Evolutionary conservation across 1,140 invertebrate genomes (phyloP), one percentile per base, ranked within the genome.

Genomic region (Plodia interpunctella): DNA sequence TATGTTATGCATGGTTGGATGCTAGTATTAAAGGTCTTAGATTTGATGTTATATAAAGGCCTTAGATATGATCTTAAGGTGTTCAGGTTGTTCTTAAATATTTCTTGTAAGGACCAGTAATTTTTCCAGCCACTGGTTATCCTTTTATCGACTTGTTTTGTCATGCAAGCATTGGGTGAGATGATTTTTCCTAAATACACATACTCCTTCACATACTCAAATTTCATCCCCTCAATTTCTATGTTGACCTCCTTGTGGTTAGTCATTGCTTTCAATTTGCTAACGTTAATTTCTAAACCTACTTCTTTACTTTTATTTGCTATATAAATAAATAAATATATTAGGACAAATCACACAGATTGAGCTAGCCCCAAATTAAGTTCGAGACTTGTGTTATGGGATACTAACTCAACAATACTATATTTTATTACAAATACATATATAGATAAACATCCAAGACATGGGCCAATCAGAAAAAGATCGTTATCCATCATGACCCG

Each of bases 161-260:
- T 4, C 51, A 17, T 53, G 19, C 13, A 49, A 3, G 25, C 32
- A 10, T 20, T 53, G 4, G 49, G 50, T 1, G 32, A 59, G 11
- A 49, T 58, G 18, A 69, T 62, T 69, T 63, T 61, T 21, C 67
- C 64, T 15, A 70, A 17, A 49, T 72, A 70, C 2, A 72, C 60
- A 19, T 70, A 67, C 20, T 55, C 51, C 11, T 67, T 60, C 5
- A 59, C 51, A 49, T 66, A 73, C 13, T 62, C 15, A 5, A 73
- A 32, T 28, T 56, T 60, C 9, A 19, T 18, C 10, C 58, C 21
- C 11, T 65, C 19, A 3, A 67, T 38, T 3, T 32, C 18, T 30
- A 70, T 62, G 50, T 49, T 25, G 25, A 32, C 13, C 21, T 59
- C 62, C 0, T 17, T 56, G 21, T 21, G 25, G 57, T 67, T 66